A percentile compares a stretch with the other conserved stretches of the same genome.
These are phyloP conservation scores for Balearica regulorum DNA, from an alignment of 2,797 vertebrate genomes.

Conservation along the genomic window DNA sequence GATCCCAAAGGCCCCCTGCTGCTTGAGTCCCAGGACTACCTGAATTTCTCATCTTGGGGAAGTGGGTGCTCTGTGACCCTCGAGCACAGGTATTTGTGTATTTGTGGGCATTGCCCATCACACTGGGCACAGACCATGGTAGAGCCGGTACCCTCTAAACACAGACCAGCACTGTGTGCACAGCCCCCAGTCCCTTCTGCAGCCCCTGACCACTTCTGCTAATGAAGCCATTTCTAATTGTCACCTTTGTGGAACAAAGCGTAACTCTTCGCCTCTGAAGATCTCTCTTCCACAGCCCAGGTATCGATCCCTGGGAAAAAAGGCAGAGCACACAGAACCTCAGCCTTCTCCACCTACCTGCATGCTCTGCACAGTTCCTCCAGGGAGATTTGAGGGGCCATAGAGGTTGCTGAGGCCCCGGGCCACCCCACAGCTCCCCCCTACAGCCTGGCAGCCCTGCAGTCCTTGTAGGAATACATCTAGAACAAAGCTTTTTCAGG, in stretches of 20 bases:
- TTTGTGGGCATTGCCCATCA: background rate
- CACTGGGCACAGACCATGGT: accelerated
- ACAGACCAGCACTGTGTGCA: background rate
- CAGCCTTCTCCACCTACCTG: background rate
- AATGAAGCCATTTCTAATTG: background rate
- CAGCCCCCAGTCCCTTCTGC: background rate
- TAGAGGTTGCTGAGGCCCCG: accelerated
- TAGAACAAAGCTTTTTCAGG: background rate
- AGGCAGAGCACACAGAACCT: background rate
- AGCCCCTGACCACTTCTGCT: background rate
- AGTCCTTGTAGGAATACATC: background rate
- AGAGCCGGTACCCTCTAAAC: background rate
- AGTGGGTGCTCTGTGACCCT: background rate
- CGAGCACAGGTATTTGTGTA: accelerated
- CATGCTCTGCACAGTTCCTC: background rate
- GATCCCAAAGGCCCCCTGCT: background rate
- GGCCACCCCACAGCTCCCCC: background rate
- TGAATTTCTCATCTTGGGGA: background rate
- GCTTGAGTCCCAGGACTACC: too few relatives aligned
- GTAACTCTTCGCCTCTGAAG: conserved; percentile 11
- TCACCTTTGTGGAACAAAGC: conserved; percentile 24
- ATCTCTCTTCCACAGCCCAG: background rate
- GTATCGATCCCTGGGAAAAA: conserved; percentile 1
- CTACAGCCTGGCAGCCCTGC: background rate
- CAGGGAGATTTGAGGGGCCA: background rate